Base-by-base conservation (phyloP, 2,113 vertebrate genomes). In the Atractosteus spatula region DNA sequence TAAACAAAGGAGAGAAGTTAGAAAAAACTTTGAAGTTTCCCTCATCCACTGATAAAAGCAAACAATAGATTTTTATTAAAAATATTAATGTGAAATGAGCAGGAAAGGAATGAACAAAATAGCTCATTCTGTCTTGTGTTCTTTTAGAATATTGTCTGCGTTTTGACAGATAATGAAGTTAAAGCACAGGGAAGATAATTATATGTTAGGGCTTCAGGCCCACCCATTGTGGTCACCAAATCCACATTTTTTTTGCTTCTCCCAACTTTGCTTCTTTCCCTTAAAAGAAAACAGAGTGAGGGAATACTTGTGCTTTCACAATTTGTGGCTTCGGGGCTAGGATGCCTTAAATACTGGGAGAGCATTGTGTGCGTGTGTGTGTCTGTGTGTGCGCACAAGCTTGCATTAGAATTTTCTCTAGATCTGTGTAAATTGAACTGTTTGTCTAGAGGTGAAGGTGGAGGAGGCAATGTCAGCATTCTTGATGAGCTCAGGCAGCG, bases 261-360 rank as follows among this genome's bases (percentile, higher is more conserved):
- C 2, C 47, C 5, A 51, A 7, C 47, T 51, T 5, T 51, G 47
- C 80, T 77, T 73, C 79, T 14, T 76, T 79, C 74, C 42, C 77
- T 81, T 77, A 81, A 83, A 78, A 84, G 89, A 87, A 91, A 91
- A 89, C 80, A 84, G 78, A 68, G 73, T 76, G 73, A 78, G 77
- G 79, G 74, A 79, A 85, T 87, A 85, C 78, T 77, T 86, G 82
- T 74, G 73, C 69, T 54, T 78, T 79, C 69, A 78, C 85, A 91
- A 80, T 88, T 81, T 87, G 82, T 92, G 82, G 86, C 91, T 86
- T 29, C 56, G 78, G 89, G 91, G 89, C 86, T 85, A 85, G 89
- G 86, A 84, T 84, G 84, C 79, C 67, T 70, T 62, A 29, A 55
- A 47, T 61, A 70, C 71, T 63, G 17, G 43, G 16, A 56, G 29